Base-by-base conservation (phyloP, 2,888 invertebrate species). In the Cosmorhoe ocellata region DNA sequence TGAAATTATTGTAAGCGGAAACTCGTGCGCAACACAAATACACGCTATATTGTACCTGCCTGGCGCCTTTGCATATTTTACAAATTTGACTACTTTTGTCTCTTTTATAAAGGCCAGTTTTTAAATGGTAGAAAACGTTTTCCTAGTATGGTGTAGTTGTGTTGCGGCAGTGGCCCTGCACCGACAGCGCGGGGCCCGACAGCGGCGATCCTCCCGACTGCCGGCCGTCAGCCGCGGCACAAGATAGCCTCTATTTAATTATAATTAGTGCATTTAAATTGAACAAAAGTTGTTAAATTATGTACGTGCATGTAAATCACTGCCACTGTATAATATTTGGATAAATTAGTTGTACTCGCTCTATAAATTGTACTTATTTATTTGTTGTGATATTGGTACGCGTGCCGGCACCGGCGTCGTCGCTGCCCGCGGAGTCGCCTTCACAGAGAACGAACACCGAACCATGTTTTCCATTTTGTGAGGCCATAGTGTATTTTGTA, bases 341-440 rank as follows among this genome's bases (percentile, higher is more conserved):
- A 74, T 72, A 67, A 64, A 66, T 73, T 72, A 66, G 74, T 63
- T 68, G 64, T 70, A 66, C 57, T 63, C 58, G 68, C 60, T 67
- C 64, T 72, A 75, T 71, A 70, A 76, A 76, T 76, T 74, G 81
- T 83, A 83, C 78, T 84, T 83, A 83, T 80, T 82, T 77, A 78
- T 81, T 75, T 50, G 65, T 73, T 77, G 75, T 76, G 71, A 77
- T 77, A 74, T 66, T 66, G 62, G 51, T 4, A 1, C 33, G 51
- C 38, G 49, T n/a, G 18, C 26, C 24, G 7, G 7, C 7, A 6
- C 24, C 5, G 22, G 34, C 22, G 30, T 30, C 67, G 65, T 55
- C 67, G 69, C 75, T 76, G 76, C 75, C 78, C 74, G 77, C 59
- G 66, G 66, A 59, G 52, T n/a, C 55, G 63, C 64, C 63, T 67